Conservation (phyloP, 2,888 invertebrate species). For the Drosophila subquinaria region DNA sequence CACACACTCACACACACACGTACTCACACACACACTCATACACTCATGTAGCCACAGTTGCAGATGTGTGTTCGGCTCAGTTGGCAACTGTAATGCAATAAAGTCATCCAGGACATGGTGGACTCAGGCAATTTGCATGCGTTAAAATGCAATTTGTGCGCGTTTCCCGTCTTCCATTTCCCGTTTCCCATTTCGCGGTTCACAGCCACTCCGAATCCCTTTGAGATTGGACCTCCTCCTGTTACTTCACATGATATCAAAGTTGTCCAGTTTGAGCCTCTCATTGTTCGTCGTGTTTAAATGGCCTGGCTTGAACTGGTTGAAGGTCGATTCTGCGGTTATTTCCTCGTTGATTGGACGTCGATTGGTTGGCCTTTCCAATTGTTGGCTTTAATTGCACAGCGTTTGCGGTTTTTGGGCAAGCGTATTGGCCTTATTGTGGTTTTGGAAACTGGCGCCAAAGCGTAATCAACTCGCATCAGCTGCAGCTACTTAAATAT, state of each 20-base stretch:
- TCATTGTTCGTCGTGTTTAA: slow-evolving; percentile 23
- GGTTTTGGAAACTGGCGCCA: slow-evolving; percentile 43
- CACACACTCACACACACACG: slow-evolving; percentile 16
- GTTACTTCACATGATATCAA: neutral
- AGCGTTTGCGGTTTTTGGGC: slow-evolving; percentile 43
- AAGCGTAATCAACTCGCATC: slow-evolving; percentile 60
- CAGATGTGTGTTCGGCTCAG: slow-evolving; percentile 22
- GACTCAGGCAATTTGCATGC: slow-evolving; percentile 78
- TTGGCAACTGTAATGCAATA: slow-evolving; percentile 72
- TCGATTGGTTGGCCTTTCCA: slow-evolving; percentile 27
- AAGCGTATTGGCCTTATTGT: slow-evolving; percentile 71
- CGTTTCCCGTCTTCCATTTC: slow-evolving; percentile 60
- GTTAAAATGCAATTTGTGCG: slow-evolving; percentile 82
- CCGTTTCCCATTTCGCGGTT: neutral
- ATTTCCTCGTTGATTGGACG: slow-evolving; percentile 62
- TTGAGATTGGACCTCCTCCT: slow-evolving; percentile 38
- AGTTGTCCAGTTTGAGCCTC: slow-evolving; percentile 10
- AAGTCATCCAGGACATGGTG: slow-evolving; percentile 55
- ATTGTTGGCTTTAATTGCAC: slow-evolving; percentile 73
- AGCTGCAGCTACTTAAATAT: slow-evolving; percentile 40
- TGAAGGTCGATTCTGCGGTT: slow-evolving; percentile 24
- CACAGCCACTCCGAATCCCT: slow-evolving; percentile 25
- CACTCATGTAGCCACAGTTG: slow-evolving; percentile 1
- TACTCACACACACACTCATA: neutral
- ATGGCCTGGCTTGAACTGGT: slow-evolving; percentile 5